phyloP scores from a whole-genome alignment of 2,113 vertebrate genomes.

The Calyptommatus sinebrachiatus region DNA sequence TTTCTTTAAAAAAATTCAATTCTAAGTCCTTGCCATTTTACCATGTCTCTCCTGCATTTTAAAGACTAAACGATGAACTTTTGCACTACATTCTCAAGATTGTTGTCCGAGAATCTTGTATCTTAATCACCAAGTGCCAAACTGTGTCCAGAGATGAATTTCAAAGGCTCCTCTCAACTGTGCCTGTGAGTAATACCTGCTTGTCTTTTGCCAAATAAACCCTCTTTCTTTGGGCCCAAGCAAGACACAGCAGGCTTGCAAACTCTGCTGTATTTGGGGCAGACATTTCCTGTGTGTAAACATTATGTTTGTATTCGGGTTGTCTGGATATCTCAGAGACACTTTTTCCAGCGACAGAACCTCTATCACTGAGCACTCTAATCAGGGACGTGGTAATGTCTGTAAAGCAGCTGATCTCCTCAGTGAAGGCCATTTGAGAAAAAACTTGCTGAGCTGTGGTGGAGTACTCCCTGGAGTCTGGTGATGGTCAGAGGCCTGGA shows the following conservation, averaged over 20 bases:
- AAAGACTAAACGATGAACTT: slow-evolving; percentile 93
- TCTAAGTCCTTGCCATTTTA: slow-evolving; percentile 30
- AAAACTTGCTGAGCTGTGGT: too few relatives aligned
- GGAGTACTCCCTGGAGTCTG: too few relatives aligned
- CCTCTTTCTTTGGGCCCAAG: not conserved
- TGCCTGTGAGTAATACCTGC: slow-evolving; percentile 85
- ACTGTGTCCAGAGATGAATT: slow-evolving; percentile 95
- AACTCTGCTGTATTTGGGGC: not conserved
- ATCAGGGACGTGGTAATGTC: too few relatives aligned
- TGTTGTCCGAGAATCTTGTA: slow-evolving; percentile 95
- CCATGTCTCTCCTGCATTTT: slow-evolving; percentile 53
- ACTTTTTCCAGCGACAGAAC: too few relatives aligned
- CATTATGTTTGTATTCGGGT: slow-evolving; percentile 6
- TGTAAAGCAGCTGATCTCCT: too few relatives aligned
- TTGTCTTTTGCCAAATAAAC: slow-evolving; percentile 9
- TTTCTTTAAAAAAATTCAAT: too few relatives aligned
- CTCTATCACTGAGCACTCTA: too few relatives aligned
- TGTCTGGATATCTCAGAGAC: not conserved
- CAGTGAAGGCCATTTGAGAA: too few relatives aligned
- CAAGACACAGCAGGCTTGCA: not conserved
- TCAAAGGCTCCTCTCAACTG: slow-evolving; percentile 96
- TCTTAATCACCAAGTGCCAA: slow-evolving; percentile 99
- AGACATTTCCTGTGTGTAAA: not conserved
- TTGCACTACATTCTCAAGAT: slow-evolving; percentile 98
- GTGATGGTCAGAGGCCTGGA: not conserved